A percentile compares a stretch with the other conserved stretches of the same genome.
Conservation (phyloP, 1,140 invertebrate species). For the Camponotus vicinus region DNA sequence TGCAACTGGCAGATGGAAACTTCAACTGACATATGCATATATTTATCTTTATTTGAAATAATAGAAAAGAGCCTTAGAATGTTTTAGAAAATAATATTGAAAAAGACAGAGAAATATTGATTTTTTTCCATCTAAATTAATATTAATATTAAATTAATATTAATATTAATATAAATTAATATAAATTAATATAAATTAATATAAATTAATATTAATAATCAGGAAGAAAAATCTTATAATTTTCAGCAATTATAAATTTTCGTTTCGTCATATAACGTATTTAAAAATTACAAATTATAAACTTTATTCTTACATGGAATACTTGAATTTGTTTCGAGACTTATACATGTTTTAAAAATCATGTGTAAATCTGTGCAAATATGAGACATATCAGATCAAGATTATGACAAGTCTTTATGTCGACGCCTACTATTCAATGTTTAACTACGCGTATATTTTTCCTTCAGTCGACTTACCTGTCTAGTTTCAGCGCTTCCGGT, state of each 20-base stretch:
- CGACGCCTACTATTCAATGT: background rate
- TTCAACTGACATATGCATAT: background rate
- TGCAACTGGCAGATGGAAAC: background rate
- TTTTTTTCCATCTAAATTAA: slow-evolving; percentile 3
- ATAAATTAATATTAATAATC: slow-evolving; percentile 1
- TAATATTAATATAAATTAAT: background rate
- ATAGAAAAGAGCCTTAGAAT: slow-evolving; percentile 15
- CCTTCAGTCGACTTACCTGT: background rate
- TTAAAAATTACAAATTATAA: background rate
- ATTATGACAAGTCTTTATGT: background rate
- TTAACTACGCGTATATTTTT: slow-evolving; percentile 4
- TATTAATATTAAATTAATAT: background rate
- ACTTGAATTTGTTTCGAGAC: background rate
- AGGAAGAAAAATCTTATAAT: background rate
- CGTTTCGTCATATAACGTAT: too few relatives aligned
- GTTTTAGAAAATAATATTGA: background rate
- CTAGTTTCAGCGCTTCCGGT: slow-evolving; percentile 14
- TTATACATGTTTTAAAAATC: background rate
- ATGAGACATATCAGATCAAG: background rate
- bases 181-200: slow-evolving; percentile 13
- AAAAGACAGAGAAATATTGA: background rate
- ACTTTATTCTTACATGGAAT: background rate
- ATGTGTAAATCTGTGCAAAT: background rate
- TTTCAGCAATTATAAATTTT: background rate
- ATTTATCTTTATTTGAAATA: slow-evolving; percentile 16